Percentiles rank a stretch among this genome's conserved stretches.
phyloP scores from a whole-genome alignment of 1,140 invertebrate species.

The Pogonomyrmex californicus region DNA sequence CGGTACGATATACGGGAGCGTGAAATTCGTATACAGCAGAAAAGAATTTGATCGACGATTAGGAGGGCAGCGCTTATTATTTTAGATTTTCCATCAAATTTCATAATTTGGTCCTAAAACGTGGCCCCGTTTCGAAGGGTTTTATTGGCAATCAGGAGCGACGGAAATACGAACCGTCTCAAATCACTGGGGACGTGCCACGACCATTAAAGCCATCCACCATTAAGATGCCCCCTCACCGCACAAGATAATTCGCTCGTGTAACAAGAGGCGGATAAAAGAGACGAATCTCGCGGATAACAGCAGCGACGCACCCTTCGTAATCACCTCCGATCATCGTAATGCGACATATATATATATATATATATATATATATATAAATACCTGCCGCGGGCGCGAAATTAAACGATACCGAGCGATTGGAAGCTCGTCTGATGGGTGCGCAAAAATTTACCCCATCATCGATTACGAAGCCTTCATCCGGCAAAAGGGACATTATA shows the following conservation, averaged over 20 bases:
- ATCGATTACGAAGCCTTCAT: slow-evolving; percentile 28
- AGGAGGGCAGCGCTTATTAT: slow-evolving; percentile 22
- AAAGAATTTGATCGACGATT: slow-evolving; percentile 28
- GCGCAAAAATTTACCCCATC: slow-evolving; percentile 38
- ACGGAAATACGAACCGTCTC: slow-evolving; percentile 38
- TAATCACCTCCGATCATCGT: slow-evolving; percentile 46
- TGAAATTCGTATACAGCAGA: background rate
- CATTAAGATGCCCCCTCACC: slow-evolving; percentile 45
- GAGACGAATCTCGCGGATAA: slow-evolving; percentile 49
- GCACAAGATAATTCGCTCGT: slow-evolving; percentile 42
- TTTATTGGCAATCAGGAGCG: slow-evolving; percentile 58
- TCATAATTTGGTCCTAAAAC: slow-evolving; percentile 32
- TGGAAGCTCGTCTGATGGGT: background rate
- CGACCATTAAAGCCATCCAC: slow-evolving; percentile 43
- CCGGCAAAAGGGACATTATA: background rate
- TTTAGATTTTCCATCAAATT: slow-evolving; percentile 14
- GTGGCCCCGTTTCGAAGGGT: background rate
- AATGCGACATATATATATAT: slow-evolving; percentile 45
- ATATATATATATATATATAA: slow-evolving; percentile 21
- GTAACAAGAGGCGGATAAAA: slow-evolving; percentile 66
- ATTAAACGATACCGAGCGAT: slow-evolving; percentile 34
- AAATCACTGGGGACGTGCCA: slow-evolving; percentile 46
- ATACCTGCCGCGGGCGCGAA: slow-evolving; percentile 21
- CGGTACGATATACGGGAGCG: background rate
- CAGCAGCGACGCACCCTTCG: slow-evolving; percentile 35